Conservation (phyloP, 2,113 vertebrate genomes). For the Nerophis ophidion region DNA sequence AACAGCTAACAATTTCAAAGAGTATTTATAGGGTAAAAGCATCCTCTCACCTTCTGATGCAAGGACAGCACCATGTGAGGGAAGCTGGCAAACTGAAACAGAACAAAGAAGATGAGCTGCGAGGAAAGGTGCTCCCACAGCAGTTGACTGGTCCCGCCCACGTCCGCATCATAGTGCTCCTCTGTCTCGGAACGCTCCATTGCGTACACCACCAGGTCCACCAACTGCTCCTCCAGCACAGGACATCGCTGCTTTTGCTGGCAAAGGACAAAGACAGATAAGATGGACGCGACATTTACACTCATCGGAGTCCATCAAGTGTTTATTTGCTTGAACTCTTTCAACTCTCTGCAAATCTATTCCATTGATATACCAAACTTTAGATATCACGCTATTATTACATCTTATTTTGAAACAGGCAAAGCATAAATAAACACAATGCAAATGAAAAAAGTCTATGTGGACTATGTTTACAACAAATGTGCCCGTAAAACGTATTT, state of each 20-base stretch:
- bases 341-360: conserved; percentile 10
- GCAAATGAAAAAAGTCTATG: no score
- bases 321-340: conserved; percentile 17
- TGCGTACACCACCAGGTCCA: conserved; percentile 97
- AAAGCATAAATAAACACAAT: no score
- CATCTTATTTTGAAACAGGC: no score
- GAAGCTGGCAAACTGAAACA: conserved; percentile 99
- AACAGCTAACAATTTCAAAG: no score
- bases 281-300: neutral
- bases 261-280: conserved; percentile 64
- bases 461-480: no score
- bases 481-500: no score
- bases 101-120: conserved; percentile 99
- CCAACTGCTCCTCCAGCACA: conserved; percentile 97
- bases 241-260: conserved; percentile 98
- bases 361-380: neutral
- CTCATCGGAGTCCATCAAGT: no score
- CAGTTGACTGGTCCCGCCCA: conserved; percentile 95
- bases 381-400: neutral
- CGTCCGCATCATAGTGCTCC: conserved; percentile 96
- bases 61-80: conserved; percentile 98
- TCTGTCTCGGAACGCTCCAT: conserved; percentile 98
- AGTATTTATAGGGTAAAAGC: no score
- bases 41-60: conserved; percentile 87
- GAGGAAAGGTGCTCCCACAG: conserved; percentile 99